phyloP scores from a whole-genome alignment of 2,888 invertebrate species.

The Seladonia tumulorum region DNA sequence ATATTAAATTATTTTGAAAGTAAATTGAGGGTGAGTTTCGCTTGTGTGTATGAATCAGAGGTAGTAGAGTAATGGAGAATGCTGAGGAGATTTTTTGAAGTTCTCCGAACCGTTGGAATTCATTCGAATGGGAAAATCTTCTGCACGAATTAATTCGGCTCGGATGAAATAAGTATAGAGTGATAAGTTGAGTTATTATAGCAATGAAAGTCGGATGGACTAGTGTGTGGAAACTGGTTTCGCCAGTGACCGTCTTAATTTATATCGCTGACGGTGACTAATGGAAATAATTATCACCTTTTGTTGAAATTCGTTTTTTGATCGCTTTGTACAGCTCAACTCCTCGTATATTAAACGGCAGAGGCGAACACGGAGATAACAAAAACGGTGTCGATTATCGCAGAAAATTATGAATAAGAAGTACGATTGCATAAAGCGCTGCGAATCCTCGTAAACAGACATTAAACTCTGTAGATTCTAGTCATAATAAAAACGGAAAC shows the following conservation, averaged over 20 bases:
- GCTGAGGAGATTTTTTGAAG: neutral
- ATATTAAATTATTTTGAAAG: neutral
- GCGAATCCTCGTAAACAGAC: too few species aligned
- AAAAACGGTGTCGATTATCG: neutral
- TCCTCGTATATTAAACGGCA: neutral
- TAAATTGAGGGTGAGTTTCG: neutral
- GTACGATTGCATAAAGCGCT: neutral
- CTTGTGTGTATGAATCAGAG: neutral
- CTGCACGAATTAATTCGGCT: neutral
- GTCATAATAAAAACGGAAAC: neutral
- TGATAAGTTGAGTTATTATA: neutral
- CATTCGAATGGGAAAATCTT: neutral
- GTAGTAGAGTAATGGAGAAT: neutral
- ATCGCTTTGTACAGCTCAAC: neutral
- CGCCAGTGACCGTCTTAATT: neutral
- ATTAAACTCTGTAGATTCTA: neutral
- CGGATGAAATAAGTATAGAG: neutral
- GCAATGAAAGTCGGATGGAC: neutral
- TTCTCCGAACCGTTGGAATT: neutral
- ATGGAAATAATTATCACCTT: neutral
- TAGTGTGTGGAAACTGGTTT: slow-evolving; percentile 1
- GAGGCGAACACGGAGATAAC: neutral
- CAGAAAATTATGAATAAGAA: neutral
- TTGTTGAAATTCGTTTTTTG: neutral
- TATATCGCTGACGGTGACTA: neutral